Conservation (phyloP, 2,797 vertebrate species). For the Lagothrix lagotricha region DNA sequence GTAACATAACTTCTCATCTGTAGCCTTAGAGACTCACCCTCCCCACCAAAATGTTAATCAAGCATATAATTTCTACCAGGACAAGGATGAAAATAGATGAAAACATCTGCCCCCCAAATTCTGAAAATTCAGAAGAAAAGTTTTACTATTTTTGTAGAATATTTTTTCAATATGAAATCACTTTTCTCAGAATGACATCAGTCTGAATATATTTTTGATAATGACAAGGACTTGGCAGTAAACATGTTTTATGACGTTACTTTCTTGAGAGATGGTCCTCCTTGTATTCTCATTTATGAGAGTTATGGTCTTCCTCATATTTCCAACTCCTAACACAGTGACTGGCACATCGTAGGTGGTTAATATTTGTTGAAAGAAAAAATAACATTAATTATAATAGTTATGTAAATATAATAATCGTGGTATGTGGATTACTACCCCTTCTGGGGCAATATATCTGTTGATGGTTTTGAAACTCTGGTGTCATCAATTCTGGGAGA, state of each 20-base stretch:
- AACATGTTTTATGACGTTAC: neutral
- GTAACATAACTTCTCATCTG: neutral
- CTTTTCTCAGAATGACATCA: conserved; percentile 32
- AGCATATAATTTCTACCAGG: neutral
- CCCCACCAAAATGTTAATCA: neutral
- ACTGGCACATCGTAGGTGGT: neutral
- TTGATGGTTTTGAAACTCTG: neutral
- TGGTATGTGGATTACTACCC: neutral
- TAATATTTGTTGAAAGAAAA: neutral
- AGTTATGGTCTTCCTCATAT: neutral
- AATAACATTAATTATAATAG: neutral
- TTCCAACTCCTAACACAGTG: neutral
- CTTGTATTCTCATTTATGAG: neutral
- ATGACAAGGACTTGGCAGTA: neutral
- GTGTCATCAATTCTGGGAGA: neutral
- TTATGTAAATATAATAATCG: neutral
- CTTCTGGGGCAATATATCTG: neutral
- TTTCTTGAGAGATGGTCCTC: neutral
- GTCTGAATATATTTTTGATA: neutral
- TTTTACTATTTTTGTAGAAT: neutral
- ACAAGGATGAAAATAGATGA: neutral
- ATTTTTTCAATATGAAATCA: neutral
- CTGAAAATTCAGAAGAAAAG: neutral
- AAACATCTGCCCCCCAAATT: neutral
- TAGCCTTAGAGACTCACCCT: neutral